Base-by-base conservation (phyloP, 2,888 invertebrate species). In the Pachycephus smyrnensis region DNA sequence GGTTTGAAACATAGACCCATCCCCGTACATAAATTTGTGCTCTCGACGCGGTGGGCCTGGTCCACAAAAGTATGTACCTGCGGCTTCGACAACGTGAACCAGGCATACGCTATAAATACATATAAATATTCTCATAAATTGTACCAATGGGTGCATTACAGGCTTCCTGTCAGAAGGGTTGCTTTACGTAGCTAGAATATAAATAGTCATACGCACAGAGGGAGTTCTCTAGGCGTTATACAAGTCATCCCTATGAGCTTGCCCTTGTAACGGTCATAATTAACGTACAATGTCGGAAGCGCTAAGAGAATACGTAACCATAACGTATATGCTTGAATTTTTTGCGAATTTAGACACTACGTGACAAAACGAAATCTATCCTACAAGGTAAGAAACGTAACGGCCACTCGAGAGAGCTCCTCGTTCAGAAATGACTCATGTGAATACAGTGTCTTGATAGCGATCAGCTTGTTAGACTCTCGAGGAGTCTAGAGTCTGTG, bases 391-490 rank as follows among this genome's bases (percentile, higher is more conserved):
- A 55, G 55, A 55, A 55, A 55, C 55, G 9, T 55, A 55, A 15
- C 23, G 55, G 55, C 9, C 23, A 55, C 55, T 55, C 55, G 55
- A 55, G 55, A 55, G 9, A 77, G 80, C 68, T 33, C 73, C 78
- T 82, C 35, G 55, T 80, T 80, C 80, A 36, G 30, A 86, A 89
- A 88, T 90, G 89, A 89, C 85, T 89, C 89, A 89, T 83, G 87
- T 79, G 87, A 84, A 85, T 83, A 84, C 80, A 68, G 83, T 80
- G 82, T 73, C 80, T 73, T 80, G 91, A 91, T 91, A 90, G 84
- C 79, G 85, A 91, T 91, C 91, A 90, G 90, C 90, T 91, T 90
- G 90, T 91, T 91, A 91, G 87, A 87, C 85, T 85, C 82, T 84
- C 82, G 82, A 75, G 82, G 71, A 37, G 79, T 69, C 77, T 79